Base-by-base conservation (phyloP, 2,797 vertebrate species). In the Manis javanica region DNA sequence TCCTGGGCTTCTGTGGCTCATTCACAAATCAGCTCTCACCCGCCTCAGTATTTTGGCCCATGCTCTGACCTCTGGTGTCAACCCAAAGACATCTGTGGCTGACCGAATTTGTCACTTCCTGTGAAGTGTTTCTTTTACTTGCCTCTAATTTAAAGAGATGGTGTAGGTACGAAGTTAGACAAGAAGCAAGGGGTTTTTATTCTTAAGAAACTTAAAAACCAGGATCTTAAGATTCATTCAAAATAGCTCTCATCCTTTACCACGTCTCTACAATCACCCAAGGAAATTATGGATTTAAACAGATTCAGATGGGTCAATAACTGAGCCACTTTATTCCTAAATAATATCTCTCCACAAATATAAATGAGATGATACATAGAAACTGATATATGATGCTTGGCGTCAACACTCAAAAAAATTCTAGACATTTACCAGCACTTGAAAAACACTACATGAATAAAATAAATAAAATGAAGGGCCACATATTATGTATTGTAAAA, bases 201-300 rank as follows among this genome's bases (percentile, higher is more conserved):
- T 74, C 75, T 93, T 66, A 74, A 59, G 2, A 68, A 66, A 90
- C 23, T 79, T 72, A 34, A 90, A 74, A 79, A 19, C 55, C 59
- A 74, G 24, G 66, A 77, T 79, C 72, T 86, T 74, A 66, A 77
- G 31, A 64, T n/a, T 64, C 15, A 23, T n/a, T 79, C 46, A 78
- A 31, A 79, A 64, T 55, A 91, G 23, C 29, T 46, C 7, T 75
- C 34, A 7, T 53, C 26, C 18, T 51, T 39, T 59, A 39, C 29
- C 37, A 77, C 23, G 42, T 69, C 15, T 85, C n/a, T 75, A 15
- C 3, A 3, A n/a, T 94, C 63, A 69, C 16, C 37, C 42, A 14
- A 39, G 24, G 31, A 93, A 59, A 75, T 46, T 69, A 75, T 7
- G 0, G 1, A 61, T 42, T 53, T 63, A 68, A 78, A 39, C 21